Percentiles rank a stretch among this genome's conserved stretches.
Evolutionary conservation across 2,113 vertebrate species (phyloP).

Genomic region (Danionella cerebrum): DNA sequence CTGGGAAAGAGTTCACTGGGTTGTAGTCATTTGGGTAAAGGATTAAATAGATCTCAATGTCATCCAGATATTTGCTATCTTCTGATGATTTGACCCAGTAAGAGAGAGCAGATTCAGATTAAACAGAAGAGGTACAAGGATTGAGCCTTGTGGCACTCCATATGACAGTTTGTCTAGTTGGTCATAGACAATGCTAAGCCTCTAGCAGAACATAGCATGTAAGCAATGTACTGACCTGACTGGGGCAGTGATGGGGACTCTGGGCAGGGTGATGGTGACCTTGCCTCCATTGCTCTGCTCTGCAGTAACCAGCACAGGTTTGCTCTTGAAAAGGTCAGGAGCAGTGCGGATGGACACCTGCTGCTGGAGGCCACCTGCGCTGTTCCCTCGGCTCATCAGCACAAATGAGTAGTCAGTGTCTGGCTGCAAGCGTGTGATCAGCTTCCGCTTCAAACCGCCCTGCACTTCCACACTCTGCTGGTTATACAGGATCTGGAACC

Average conservation of each 20-base stretch:
- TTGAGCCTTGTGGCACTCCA: too few relatives aligned
- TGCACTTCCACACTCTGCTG: constrained; percentile 90
- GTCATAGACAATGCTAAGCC: too few relatives aligned
- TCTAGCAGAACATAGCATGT: too few relatives aligned
- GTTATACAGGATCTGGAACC: constrained; percentile 86
- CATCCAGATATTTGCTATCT: too few relatives aligned
- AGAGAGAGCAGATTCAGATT: too few relatives aligned
- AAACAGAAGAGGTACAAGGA: too few relatives aligned
- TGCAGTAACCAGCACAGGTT: constrained; percentile 65
- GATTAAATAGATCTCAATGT: too few relatives aligned
- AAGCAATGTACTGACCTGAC: constrained; percentile 73
- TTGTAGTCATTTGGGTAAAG: too few relatives aligned
- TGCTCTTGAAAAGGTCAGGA: constrained; percentile 76
- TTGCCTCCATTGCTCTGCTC: constrained; percentile 70
- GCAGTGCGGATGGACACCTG: constrained; percentile 89
- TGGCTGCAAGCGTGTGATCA: constrained; percentile 83
- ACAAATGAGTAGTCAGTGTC: constrained; percentile 92
- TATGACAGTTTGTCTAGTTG: too few relatives aligned
- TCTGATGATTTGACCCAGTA: too few relatives aligned
- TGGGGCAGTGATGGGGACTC: constrained; percentile 59
- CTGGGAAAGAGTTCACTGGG: too few relatives aligned
- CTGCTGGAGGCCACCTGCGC: constrained; percentile 85
- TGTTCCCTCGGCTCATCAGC: constrained; percentile 85
- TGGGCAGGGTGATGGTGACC: constrained; percentile 74
- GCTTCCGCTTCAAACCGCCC: constrained; percentile 78